Evolutionary conservation across 2,797 vertebrate genomes (phyloP), one percentile per base, ranked within the genome.

Genomic region (Amniataba percoides): DNA sequence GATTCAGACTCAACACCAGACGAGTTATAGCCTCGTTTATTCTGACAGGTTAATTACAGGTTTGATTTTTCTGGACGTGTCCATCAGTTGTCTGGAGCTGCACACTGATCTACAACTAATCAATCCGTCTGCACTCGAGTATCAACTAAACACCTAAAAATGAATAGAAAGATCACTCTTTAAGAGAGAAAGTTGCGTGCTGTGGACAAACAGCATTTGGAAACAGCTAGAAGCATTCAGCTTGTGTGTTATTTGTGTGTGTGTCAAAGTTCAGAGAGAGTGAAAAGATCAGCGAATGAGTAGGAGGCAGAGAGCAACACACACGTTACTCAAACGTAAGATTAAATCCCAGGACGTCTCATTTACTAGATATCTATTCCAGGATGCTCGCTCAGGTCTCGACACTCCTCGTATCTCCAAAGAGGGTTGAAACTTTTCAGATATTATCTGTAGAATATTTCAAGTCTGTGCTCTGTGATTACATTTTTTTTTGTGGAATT

Each of bases 261-360:
- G 27, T 31, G 51, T 77, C 52, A 70, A 49, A 36, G 56, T 74
- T 57, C 46, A 62, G 36, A 56, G 49, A 62, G 60, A 69, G 10
- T 5, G 25, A 23, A 63, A 15, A 60, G 27, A 64, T 46, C 66
- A 77, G 58, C 2, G 5, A 46, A 1, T n/a, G 63, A 67, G 75
- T 53, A n/a, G 64, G 63, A 76, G 62, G 60, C 46, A 57, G 56
- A 57, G 21, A 43, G 66, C 71, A 82, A 69, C 73, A 48, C 14
- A 36, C 39, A 69, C 19, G 46, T 76, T 58, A 69, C 70, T 84
- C 52, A 77, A 62, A 25, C 63, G 19, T 14, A 11, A 45, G 48
- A 73, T 57, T 39, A 78, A 84, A 78, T 64, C 84, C 87, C 74
- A 61, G 39, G 71, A 78, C 2, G 2, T 66, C 83, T 84, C 63